phyloP scores from a whole-genome alignment of 2,888 invertebrate genomes.

The Trichopria drosophilae region DNA sequence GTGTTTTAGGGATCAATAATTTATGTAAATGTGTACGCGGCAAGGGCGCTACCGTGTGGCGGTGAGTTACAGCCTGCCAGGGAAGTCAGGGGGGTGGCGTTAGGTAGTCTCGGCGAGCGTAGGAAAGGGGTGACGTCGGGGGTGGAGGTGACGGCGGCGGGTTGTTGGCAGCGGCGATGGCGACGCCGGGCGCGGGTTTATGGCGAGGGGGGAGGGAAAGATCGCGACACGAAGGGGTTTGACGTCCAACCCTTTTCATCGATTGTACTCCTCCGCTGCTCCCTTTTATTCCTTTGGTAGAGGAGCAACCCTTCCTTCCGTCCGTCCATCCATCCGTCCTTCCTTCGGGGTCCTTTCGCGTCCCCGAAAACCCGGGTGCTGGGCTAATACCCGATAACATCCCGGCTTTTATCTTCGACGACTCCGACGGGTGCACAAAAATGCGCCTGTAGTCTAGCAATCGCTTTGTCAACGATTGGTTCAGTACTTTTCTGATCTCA shows the following conservation, averaged over 20 bases:
- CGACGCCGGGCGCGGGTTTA: slow-evolving; percentile 38
- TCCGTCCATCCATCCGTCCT: slow-evolving; percentile 32
- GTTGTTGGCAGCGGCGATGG: slow-evolving; percentile 39
- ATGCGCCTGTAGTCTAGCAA: slow-evolving; percentile 15
- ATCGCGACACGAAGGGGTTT: slow-evolving; percentile 57
- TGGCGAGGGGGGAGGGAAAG: slow-evolving; percentile 48
- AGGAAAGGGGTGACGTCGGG: slow-evolving; percentile 37
- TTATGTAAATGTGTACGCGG: slow-evolving; percentile 59
- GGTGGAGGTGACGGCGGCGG: too few species aligned
- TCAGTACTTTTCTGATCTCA: slow-evolving; percentile 26
- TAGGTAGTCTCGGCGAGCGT: too few species aligned
- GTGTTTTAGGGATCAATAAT: slow-evolving; percentile 58
- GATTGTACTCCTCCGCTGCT: slow-evolving; percentile 52
- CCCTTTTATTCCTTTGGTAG: slow-evolving; percentile 46
- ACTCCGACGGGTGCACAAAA: slow-evolving; percentile 14
- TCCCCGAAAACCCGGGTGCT: slow-evolving; percentile 47
- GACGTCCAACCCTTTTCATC: slow-evolving; percentile 58
- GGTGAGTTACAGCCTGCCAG: slow-evolving; percentile 55
- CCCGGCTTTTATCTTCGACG: slow-evolving; percentile 18
- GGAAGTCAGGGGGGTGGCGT: slow-evolving; percentile 38
- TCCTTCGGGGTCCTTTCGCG: slow-evolving; percentile 31
- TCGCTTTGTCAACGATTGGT: slow-evolving; percentile 29
- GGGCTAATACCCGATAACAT: slow-evolving; percentile 53
- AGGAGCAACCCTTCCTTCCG: slow-evolving; percentile 6
- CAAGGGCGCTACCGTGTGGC: slow-evolving; percentile 58